These are phyloP conservation scores for Triplophysa rosa DNA, from an alignment of 2,113 vertebrate species.

Conservation along the genomic window DNA sequence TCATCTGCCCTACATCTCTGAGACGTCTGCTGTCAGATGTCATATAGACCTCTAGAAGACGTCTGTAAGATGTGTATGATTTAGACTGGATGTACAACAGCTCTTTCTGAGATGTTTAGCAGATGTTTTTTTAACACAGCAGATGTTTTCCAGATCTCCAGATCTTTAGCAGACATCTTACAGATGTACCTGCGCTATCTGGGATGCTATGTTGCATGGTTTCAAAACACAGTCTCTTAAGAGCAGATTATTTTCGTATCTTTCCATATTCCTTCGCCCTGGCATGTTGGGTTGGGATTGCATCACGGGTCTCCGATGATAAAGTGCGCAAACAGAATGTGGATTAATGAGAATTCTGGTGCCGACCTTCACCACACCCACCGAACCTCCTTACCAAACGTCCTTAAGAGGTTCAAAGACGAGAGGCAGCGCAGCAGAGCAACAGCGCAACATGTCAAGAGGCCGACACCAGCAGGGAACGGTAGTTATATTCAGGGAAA, in stretches of 20 bases:
- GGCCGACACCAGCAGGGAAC: background rate
- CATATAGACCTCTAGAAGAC: no score
- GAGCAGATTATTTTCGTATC: background rate
- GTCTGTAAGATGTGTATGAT: no score
- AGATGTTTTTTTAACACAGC: no score
- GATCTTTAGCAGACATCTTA: no score
- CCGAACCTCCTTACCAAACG: background rate
- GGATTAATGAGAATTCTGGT: slow-evolving; percentile 8
- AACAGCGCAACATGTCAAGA: background rate
- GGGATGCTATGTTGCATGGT: no score
- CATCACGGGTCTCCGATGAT: background rate
- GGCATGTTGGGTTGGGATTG: background rate
- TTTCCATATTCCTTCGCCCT: background rate
- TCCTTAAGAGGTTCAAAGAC: background rate
- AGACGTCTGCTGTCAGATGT: no score
- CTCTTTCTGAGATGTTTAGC: no score
- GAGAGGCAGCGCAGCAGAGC: background rate
- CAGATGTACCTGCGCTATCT: no score
- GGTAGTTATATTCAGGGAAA: background rate
- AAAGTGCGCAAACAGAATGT: background rate
- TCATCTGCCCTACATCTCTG: no score
- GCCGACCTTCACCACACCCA: background rate
- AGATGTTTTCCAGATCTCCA: no score
- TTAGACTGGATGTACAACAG: no score
- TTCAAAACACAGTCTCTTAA: background rate